These are phyloP conservation scores for Setophaga kirtlandii DNA, from an alignment of 2,113 vertebrate species.

Conservation along the genomic window DNA sequence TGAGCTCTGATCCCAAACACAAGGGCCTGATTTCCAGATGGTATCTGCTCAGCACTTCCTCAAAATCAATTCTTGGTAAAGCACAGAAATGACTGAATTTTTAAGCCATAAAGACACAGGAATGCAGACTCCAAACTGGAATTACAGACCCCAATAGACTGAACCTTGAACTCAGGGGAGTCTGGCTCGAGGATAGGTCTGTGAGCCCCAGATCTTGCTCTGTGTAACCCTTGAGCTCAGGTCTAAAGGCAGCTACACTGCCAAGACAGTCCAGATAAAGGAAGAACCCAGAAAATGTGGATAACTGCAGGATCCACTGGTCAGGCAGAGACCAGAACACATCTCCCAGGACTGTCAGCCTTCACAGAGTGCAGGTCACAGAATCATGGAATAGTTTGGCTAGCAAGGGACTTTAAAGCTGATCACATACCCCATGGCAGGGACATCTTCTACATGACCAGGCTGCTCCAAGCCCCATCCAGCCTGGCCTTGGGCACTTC, in stretches of 20 bases:
- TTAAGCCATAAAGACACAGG: not conserved
- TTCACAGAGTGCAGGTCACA: not conserved
- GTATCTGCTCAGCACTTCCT: not conserved
- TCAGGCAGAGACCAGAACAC: not conserved
- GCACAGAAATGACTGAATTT: not conserved
- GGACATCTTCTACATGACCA: not conserved
- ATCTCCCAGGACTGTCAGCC: not conserved
- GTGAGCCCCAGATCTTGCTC: not conserved
- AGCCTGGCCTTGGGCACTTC: not conserved
- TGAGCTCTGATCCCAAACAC: not conserved
- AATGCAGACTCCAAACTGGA: not conserved
- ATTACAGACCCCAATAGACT: fast-evolving
- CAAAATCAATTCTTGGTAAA: not conserved
- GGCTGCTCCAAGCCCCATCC: fast-evolving
- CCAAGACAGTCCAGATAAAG: not conserved
- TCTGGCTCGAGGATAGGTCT: not conserved
- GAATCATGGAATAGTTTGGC: not conserved
- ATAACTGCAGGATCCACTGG: not conserved
- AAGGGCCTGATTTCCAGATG: not conserved
- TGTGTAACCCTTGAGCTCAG: not conserved
- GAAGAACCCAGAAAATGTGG: not conserved
- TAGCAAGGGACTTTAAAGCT: not conserved
- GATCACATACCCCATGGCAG: not conserved
- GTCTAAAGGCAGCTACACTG: not conserved
- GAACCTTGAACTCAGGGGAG: not conserved